Base-by-base conservation (phyloP, 1,140 invertebrate genomes). In the Metopolophium dirhodum region DNA sequence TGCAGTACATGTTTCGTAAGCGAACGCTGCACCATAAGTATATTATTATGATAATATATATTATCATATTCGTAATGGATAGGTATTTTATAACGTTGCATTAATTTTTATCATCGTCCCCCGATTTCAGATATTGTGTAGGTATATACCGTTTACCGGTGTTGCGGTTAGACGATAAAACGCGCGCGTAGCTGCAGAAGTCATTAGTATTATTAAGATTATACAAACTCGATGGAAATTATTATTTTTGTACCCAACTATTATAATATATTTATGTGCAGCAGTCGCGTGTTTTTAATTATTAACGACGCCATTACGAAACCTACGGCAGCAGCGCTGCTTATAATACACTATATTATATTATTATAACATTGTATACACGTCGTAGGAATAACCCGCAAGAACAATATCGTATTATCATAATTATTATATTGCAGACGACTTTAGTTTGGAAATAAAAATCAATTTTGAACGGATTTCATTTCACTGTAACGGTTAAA, bases 171-270 rank as follows among this genome's bases (percentile, higher is more conserved):
- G 61, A 77, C 11, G 61, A 35, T 77, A 77, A 77, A 77, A 77
- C n/a, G 26, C 14, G 30, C n/a, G 14, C 30, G 51, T 54, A 54
- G 51, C 14, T 51, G 49, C 61, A 77, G 61, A n/a, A 77, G 61
- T 77, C 61, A 77, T 77, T 77, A 77, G 61, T 77, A n/a, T n/a
- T 77, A 77, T 77, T 77, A 77, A 77, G 61, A 77, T 77, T 77
- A 51, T 51, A n/a, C 14, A n/a, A n/a, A n/a, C 30, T 77, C 61
- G 30, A 77, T n/a, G 61, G 61, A 7, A 77, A 77, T 77, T 18
- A 77, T 77, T 77, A 77, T 77, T 77, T 77, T 77, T 77, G 61
- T 6, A 18, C 4, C 30, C 6, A n/a, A n/a, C 61, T n/a, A 7
- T 54, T 54, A 54, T 54, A 4, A 22, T n/a, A 77, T n/a, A 77